Conservation (phyloP, 2,888 invertebrate species). For the Synanthedon andrenaeformis region DNA sequence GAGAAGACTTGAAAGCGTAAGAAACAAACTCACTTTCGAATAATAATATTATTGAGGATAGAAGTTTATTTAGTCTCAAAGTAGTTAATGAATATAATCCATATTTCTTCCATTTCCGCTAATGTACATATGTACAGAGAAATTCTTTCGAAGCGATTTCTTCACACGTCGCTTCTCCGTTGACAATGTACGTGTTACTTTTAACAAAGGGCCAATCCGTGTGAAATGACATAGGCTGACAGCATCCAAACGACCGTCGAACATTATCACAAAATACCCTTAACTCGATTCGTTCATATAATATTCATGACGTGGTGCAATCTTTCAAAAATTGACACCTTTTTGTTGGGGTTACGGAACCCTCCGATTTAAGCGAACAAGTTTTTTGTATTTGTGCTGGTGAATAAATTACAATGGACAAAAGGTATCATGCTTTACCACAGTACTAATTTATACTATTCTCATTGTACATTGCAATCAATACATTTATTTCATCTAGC, state of each 20-base stretch:
- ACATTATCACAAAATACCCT: constrained; percentile 69
- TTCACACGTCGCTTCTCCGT: constrained; percentile 32
- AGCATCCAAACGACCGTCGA: constrained; percentile 54
- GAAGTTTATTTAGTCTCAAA: too few species aligned
- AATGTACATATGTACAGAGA: neutral
- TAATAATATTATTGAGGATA: too few species aligned
- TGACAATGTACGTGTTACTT: constrained; percentile 64
- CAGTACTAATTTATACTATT: constrained; percentile 31
- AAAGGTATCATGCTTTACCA: constrained; percentile 32
- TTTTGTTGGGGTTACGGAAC: constrained; percentile 40
- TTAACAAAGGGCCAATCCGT: constrained; percentile 68
- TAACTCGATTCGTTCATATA: constrained; percentile 69
- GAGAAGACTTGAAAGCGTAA: too few species aligned
- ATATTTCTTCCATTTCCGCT: too few species aligned
- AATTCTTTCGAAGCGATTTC: constrained; percentile 34
- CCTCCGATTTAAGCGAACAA: constrained; percentile 41
- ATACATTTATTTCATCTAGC: too few species aligned
- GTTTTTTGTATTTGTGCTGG: constrained; percentile 52
- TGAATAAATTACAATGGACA: constrained; percentile 62
- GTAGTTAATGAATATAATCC: too few species aligned
- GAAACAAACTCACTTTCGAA: too few species aligned
- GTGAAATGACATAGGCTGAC: constrained; percentile 68
- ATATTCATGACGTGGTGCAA: constrained; percentile 68
- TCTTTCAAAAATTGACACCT: constrained; percentile 72
- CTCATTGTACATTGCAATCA: too few species aligned